Evolutionary conservation across 2,888 invertebrate genomes (phyloP), one percentile per base, ranked within the genome.

Genomic region (Leptinotarsa rubiginosa): DNA sequence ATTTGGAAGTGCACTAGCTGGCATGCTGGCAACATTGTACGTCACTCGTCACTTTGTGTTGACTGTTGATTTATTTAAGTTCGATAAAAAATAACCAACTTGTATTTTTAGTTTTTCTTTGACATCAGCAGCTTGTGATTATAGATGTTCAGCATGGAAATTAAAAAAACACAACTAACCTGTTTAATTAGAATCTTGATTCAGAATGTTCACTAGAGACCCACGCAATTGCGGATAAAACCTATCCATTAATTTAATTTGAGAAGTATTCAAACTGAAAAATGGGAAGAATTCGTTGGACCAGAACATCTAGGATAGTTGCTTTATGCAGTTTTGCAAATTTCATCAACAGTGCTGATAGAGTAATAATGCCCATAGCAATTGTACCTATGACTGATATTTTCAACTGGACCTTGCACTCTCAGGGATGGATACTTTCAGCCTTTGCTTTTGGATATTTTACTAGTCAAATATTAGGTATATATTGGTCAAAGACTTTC

Each of bases 361-460:
- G 94, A 74, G 93, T 94, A 7, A 92, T 94, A 70, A 94, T 94
- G 94, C 94, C 94, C 1, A 93, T 94, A 73, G 93, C 94, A 25
- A 93, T 94, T 74, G 91, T 94, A 50, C 92, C 91, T 4, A 93
- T 94, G 93, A 91, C 93, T 1, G 91, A 92, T 84, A 89, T 92
- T 83, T 93, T 91, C 84, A 90, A 91, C 70, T 94, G 93, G 93
- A 91, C 90, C 75, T 86, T 94, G 59, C 91, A 93, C 82, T 91
- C 91, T 84, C 93, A 94, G 84, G 94, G 94, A 69, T 93, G 93
- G 93, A 92, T 94, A 68, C 88, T 93, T 56, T 93, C 93, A 72
- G 92, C 94, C 7, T 94, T 94, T 87, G 93, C 94, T 50, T 91
- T 93, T 77, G 94, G 94, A 47, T 94, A 94, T 84, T 92, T 94